Percentiles rank a stretch among this genome's conserved stretches.
Evolutionary conservation across 2,888 invertebrate genomes (phyloP).

Genomic region (Eilema caniola): DNA sequence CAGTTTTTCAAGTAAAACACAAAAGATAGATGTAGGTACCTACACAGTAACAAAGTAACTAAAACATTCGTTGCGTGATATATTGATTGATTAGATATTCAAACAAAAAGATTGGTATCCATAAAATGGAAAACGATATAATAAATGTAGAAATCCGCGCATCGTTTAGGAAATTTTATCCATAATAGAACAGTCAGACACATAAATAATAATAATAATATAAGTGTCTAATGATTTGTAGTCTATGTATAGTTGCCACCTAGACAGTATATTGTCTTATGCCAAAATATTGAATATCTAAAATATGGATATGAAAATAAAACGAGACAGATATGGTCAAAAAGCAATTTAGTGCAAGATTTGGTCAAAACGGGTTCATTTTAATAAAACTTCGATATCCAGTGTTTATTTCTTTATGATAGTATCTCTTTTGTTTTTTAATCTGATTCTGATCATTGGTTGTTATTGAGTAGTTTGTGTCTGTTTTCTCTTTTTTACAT

Average conservation of each 20-base stretch:
- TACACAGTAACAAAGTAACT: not conserved
- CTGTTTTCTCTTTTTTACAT: not conserved
- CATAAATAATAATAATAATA: constrained; percentile 39
- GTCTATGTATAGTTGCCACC: constrained; percentile 21
- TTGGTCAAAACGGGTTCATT: constrained; percentile 30
- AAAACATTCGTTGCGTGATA: not conserved
- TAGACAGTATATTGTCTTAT: constrained; percentile 26
- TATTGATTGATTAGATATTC: not conserved
- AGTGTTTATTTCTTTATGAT: constrained; percentile 29
- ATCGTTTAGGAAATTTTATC: constrained; percentile 19
- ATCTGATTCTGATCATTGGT: constrained; percentile 1
- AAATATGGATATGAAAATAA: constrained; percentile 33
- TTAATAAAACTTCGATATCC: constrained; percentile 14
- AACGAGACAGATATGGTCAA: constrained; percentile 31
- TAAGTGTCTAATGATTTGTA: constrained; percentile 15
- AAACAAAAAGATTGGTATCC: not conserved
- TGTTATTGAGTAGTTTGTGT: not conserved
- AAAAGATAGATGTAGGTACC: too few species aligned
- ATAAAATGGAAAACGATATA: constrained; percentile 7
- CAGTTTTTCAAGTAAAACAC: too few species aligned
- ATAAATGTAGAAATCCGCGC: constrained; percentile 9
- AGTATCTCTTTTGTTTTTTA: constrained; percentile 18
- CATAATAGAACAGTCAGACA: constrained; percentile 37
- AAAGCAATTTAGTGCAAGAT: constrained; percentile 28
- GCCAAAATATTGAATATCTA: constrained; percentile 28